These are phyloP conservation scores for Spodoptera picta DNA, from an alignment of 2,888 invertebrate species.

Conservation along the genomic window DNA sequence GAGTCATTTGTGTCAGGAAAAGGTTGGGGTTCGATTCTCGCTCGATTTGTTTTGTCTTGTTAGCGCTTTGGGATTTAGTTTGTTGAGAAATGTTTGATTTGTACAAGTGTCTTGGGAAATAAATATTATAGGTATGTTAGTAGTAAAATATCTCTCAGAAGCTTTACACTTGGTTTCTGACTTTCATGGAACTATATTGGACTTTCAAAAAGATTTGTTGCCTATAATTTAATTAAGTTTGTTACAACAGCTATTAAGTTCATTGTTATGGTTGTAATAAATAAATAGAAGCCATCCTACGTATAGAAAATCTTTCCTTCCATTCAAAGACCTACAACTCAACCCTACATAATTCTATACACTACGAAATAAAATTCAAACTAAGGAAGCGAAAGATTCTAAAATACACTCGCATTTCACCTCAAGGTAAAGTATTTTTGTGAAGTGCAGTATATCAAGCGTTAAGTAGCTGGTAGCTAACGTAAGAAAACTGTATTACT, in stretches of 20 bases:
- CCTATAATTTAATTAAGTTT: too few relatives aligned
- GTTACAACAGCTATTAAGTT: too few relatives aligned
- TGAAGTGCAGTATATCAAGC: slow-evolving; percentile 49
- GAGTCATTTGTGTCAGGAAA: slow-evolving; percentile 59
- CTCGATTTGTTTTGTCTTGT: slow-evolving; percentile 54
- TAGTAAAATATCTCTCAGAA: slow-evolving; percentile 1
- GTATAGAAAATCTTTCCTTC: too few relatives aligned
- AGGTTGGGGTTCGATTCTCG: slow-evolving; percentile 52
- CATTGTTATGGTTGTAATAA: too few relatives aligned
- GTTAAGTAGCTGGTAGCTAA: slow-evolving; percentile 26
- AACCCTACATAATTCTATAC: neutral
- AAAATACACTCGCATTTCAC: slow-evolving; percentile 24
- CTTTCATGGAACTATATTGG: too few relatives aligned
- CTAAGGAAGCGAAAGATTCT: slow-evolving; percentile 36
- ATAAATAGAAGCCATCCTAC: too few relatives aligned
- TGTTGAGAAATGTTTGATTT: slow-evolving; percentile 45
- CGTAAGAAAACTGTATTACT: slow-evolving; percentile 33
- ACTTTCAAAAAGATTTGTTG: too few relatives aligned
- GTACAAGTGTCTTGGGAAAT: slow-evolving; percentile 6
- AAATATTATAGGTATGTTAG: slow-evolving; percentile 21
- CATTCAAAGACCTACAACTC: slow-evolving; percentile 5
- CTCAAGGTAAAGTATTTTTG: slow-evolving; percentile 42
- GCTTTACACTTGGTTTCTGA: too few relatives aligned
- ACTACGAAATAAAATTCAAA: slow-evolving; percentile 30
- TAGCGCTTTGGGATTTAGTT: slow-evolving; percentile 35